Evolutionary conservation across 2,797 vertebrate genomes (phyloP), one percentile per base, ranked within the genome.

Genomic region (Manis javanica): DNA sequence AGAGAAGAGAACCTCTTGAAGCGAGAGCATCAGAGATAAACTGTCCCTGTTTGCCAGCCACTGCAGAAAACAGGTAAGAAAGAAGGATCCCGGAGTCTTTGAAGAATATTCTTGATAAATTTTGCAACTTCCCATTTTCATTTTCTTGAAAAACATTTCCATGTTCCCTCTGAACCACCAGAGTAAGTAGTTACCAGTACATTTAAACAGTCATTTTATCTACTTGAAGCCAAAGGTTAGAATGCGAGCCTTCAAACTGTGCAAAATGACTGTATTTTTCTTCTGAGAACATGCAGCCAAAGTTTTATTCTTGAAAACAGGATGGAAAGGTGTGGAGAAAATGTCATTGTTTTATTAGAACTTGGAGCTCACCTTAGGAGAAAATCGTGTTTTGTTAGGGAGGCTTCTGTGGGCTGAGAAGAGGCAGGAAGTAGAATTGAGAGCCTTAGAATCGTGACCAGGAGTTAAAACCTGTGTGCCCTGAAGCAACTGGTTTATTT

Each of bases 61-160:
- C 92, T 69, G n/a, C 71, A 91, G 91, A 97, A 97, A 98, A 95
- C 87, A 96, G 42, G 75, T 85, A 93, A 96, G 64, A 46, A 69
- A 94, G 90, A 92, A 74, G 34, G 26, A 95, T 81, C 69, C 63
- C 66, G 4, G 61, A 97, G 57, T 66, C 95, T 92, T 88, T 95
- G 83, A 96, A 96, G 78, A 96, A 91, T 79, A 94, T 49, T 39
- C 51, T 90, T 86, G 5, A 96, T 97, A 94, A 93, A 94, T 96
- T 95, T 87, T 92, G 57, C 88, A 95, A 86, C 94, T 90, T 94
- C 39, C 75, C 87, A 39, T 95, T 97, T 97, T 96, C 78, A 88
- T 90, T 94, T 96, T 94, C 88, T 79, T 93, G 34, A 93, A 69
- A 96, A 97, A 95, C 90, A 85, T 94, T 93, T 79, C 46, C 63